These are phyloP conservation scores for Callopanchax toddi DNA, from an alignment of 2,113 vertebrate genomes.

Conservation along the genomic window DNA sequence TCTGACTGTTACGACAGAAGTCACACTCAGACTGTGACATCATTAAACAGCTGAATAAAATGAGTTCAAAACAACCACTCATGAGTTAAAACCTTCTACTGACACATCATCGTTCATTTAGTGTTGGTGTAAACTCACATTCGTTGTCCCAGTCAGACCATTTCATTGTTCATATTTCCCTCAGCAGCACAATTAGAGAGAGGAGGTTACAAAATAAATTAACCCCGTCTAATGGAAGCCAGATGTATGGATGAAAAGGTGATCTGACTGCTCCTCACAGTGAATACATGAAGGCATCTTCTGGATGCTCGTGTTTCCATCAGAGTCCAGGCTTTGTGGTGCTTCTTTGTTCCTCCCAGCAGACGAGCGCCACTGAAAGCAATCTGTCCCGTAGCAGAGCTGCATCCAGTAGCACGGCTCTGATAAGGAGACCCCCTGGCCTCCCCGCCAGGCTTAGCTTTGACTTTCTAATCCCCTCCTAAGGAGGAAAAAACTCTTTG, in stretches of 20 bases:
- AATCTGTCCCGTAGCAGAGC: conserved; percentile 94
- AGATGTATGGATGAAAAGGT: conserved; percentile 38
- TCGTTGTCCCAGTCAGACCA: too few relatives aligned
- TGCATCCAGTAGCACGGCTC: conserved; percentile 92
- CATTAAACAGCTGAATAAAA: too few relatives aligned
- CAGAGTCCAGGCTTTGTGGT: conserved; percentile 86
- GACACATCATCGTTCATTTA: too few relatives aligned
- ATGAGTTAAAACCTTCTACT: too few relatives aligned
- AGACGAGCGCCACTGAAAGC: conserved; percentile 95
- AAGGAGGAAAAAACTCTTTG: conserved; percentile 83
- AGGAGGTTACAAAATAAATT: conserved; percentile 39
- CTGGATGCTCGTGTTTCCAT: conserved; percentile 85
- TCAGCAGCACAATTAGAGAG: conserved; percentile 10
- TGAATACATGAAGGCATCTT: conserved; percentile 91
- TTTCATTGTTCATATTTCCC: not conserved
- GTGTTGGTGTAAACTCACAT: too few relatives aligned
- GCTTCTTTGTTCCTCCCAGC: conserved; percentile 89
- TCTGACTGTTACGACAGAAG: too few relatives aligned
- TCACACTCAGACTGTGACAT: too few relatives aligned
- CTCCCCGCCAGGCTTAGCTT: conserved; percentile 92
- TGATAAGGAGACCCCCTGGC: conserved; percentile 96
- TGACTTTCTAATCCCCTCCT: conserved; percentile 88
- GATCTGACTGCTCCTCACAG: conserved; percentile 58
- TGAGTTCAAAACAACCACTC: too few relatives aligned
- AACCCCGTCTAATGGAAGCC: conserved; percentile 52